Evolutionary conservation across 2,797 vertebrate species (phyloP), one percentile per base, ranked within the genome.

Genomic region (Artibeus jamaicensis): DNA sequence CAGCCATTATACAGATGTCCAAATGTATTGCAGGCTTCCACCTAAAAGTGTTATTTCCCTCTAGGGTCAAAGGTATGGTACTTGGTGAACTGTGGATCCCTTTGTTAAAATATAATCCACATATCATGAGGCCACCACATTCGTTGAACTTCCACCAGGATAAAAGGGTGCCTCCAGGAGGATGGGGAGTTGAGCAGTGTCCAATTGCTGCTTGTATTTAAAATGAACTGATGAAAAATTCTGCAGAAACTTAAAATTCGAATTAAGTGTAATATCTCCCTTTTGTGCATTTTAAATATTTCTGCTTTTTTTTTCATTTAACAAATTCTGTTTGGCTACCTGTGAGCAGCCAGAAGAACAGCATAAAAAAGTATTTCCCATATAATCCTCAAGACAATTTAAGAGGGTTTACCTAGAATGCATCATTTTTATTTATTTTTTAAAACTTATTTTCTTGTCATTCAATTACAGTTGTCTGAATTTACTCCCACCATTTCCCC

Each of bases 1-100:
- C 57, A 42, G 79, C 89, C 73, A 96, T 90, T 77, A 82, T 82
- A 42, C 81, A 97, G 59, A 73, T 96, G 89, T 93, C 95, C 95
- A 94, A 91, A 22, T 85, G 48, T 78, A 81, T 57, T 83, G 74
- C 93, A 96, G 86, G 78, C 95, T 97, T 91, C 48, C 22, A 97
- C n/a, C 59, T 88, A 48, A 84, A 97, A 98, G 86, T 90, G 21
- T n/a, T 97, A 94, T 96, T 97, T 98, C 22, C 89, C 78, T 92
- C 92, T 73, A 88, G 77, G 97, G 67, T 95, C 94, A 94, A 93
- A 97, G 82, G 7, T 19, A 94, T 9, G 79, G 9, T 15, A 94
- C 18, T 89, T 92, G 32, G 93, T 86, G 19, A 92, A 1, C 48
- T 76, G 9, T 15, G 71, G n/a, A 92, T 95, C 21, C 42, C 24